These are phyloP conservation scores for Montipora capricornis DNA, from an alignment of 64 coral and sea anemone genomes.

Conservation along the genomic window DNA sequence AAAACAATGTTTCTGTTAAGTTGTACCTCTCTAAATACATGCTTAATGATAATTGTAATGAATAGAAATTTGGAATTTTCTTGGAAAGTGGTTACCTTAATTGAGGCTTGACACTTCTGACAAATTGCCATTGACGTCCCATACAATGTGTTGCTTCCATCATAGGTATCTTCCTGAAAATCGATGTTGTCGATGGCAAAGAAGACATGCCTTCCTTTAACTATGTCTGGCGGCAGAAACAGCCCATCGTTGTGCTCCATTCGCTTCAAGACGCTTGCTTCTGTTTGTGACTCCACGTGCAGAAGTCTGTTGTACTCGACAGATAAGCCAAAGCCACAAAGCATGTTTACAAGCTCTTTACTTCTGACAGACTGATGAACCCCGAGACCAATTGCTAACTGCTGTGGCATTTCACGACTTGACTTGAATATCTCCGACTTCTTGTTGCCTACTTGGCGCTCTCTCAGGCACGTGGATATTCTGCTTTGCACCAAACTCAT, in stretches of 20 bases:
- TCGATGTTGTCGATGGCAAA: conserved; percentile 75
- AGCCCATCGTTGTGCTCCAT: conserved; percentile 62
- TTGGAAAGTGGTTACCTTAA: not conserved
- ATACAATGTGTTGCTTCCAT: conserved; percentile 47
- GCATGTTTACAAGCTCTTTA: conserved; percentile 62
- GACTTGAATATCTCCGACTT: conserved; percentile 65
- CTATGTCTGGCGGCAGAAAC: conserved; percentile 54
- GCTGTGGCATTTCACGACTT: conserved; percentile 48
- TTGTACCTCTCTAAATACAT: not conserved
- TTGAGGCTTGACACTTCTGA: conserved; percentile 24
- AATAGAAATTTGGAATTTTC: not conserved
- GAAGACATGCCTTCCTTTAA: conserved; percentile 60
- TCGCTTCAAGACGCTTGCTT: not conserved
- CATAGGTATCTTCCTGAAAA: conserved; percentile 60
- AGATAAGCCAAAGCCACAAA: conserved; percentile 66
- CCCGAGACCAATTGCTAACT: conserved; percentile 65
- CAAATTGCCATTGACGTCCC: conserved; percentile 62
- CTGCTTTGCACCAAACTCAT: conserved; percentile 59
- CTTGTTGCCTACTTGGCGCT: conserved; percentile 61
- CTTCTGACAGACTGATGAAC: conserved; percentile 65
- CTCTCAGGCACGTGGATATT: conserved; percentile 44
- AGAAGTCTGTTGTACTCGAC: conserved; percentile 68
- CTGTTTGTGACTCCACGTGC: conserved; percentile 49
- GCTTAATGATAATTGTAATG: not conserved
- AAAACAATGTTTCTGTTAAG: not conserved